A percentile compares a stretch with the other conserved stretches of the same genome.
These are phyloP conservation scores for Pantelozetes paolii DNA, from an alignment of 2,888 invertebrate genomes.

Conservation along the genomic window DNA sequence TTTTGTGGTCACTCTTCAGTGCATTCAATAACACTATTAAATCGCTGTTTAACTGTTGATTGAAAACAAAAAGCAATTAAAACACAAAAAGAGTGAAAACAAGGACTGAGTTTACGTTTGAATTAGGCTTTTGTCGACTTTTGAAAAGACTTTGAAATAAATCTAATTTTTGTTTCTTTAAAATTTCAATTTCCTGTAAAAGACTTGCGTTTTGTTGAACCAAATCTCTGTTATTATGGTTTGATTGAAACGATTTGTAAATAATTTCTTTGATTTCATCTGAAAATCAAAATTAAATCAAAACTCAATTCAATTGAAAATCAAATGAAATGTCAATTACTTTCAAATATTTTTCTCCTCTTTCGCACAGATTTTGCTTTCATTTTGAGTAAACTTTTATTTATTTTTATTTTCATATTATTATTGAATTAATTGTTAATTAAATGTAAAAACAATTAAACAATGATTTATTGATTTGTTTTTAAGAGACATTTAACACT, in stretches of 20 bases:
- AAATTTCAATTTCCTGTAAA: neutral
- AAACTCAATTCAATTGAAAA: neutral
- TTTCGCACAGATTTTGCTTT: neutral
- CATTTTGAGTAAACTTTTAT: neutral
- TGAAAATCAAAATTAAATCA: neutral
- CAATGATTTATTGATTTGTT: neutral
- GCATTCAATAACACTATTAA: neutral
- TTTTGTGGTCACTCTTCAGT: neutral
- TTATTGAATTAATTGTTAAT: neutral
- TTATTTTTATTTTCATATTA: neutral
- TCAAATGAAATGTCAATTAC: neutral
- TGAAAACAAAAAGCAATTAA: neutral
- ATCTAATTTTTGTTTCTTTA: conserved; percentile 9
- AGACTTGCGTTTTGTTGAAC: neutral
- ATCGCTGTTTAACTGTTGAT: neutral
- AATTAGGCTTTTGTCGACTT: neutral
- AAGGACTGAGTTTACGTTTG: no score
- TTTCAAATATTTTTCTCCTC: neutral
- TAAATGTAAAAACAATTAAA: neutral
- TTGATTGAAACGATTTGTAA: neutral
- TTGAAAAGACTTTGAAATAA: neutral
- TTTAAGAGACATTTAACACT: no score
- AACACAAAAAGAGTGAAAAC: neutral
- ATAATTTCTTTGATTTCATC: neutral
- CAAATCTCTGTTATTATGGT: neutral